Evolutionary conservation across 1,140 invertebrate species (phyloP), one percentile per base, ranked within the genome.

Genomic region (Drosophila pandora): DNA sequence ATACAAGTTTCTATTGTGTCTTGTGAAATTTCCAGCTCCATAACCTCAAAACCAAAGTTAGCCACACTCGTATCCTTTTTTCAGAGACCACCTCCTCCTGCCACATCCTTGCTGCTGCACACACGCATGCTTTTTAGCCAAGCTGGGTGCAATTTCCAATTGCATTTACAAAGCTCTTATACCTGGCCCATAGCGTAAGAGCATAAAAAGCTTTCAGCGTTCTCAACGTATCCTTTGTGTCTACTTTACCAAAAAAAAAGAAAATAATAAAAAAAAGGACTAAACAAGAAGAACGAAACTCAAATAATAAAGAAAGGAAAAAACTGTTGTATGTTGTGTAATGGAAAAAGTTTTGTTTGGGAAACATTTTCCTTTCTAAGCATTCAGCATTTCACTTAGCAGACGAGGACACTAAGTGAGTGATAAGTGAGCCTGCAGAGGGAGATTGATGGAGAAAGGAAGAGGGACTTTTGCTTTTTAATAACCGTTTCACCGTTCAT

Each of bases 331-430:
- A 68, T 74, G 82, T 88, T 87, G 82, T 87, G 82, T 87, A 87
- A 87, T 87, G 82, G 82, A 87, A 87, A 87, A 87, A 87, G 83
- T 87, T 87, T 87, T 82, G 73, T 85, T 85, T 77, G 76, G 73
- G 82, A 70, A 76, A 75, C 81, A 75, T 84, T 83, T 82, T 84
- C 74, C 82, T 84, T 84, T 87, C 81, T 77, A 77, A 71, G 70
- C 72, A 82, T 82, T 82, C 83, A 82, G 85, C 78, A 64, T 87
- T 87, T 87, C 79, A 87, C 82, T 87, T 87, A 87, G 78, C 56
- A 47, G 59, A 73, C 55, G 61, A 64, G 57, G 59, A 76, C 55
- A 65, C 17, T 68, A 63, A 74, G 70, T 41, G 55, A 54, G 61
- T 67, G 63, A 67, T 67, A 67, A 67, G 37, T 17, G 17, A n/a